Base-by-base conservation (phyloP, 2,113 vertebrate species). In the Tursiops truncatus region DNA sequence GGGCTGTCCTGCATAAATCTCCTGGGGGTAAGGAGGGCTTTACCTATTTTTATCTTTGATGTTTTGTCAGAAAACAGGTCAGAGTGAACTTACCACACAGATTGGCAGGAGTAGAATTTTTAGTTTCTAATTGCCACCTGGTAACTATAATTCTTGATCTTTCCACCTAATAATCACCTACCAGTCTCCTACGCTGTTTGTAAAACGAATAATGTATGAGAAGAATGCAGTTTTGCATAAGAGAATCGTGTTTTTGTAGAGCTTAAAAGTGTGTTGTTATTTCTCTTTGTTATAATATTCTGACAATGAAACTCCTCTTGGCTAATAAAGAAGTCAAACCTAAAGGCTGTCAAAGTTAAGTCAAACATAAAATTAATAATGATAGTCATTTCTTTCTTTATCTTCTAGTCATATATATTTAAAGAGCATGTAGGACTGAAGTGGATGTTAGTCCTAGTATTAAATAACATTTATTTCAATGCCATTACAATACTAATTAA, bases 241-340 rank as follows among this genome's bases (percentile, higher is more conserved):
- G 73, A 63, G 83, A 85, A 63, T 74, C 14, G 2, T 85, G 74
- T 38, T 38, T 88, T 73, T 84, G 26, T 89, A 63, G 12, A 79
- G 36, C 28, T 23, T 82, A 15, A 93, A 82, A 36, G 26, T 86
- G 33, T 86, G 62, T 6, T 83, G 62, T 6, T 89, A n/a, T 84
- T 21, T 83, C 18, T 58, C 11, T 92, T 68, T 79, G n/a, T 60
- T 90, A 58, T 56, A 81, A 36, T 68, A 82, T 89, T 81, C 36
- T 60, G 31, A 60, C 15, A 73, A 67, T 93, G 44, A 56, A 88
- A 91, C n/a, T 89, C 93, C 63, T 74, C 25, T 90, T 94, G 60
- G 81, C 71, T 93, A 74, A 82, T 94, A 79, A 82, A 85, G 67
- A 80, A 86, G 41, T 92, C 70, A 92, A 93, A 89, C 56, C 31